Evolutionary conservation across 2,888 invertebrate species (phyloP), one percentile per base, ranked within the genome.

Genomic region (Smittia sp.): DNA sequence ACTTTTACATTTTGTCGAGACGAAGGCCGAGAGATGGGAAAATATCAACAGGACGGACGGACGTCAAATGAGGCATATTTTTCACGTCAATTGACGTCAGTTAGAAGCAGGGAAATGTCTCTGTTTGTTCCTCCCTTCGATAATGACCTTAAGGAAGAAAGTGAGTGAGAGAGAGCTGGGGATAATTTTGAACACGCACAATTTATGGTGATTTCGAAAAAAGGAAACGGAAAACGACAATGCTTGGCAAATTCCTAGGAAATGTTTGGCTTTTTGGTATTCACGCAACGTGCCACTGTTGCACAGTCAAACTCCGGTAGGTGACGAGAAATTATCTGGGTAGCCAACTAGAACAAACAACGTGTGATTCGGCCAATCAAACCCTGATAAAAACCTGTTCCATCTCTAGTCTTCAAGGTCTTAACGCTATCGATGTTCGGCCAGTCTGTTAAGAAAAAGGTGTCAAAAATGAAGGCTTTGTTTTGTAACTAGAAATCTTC

Each of bases 51-150:
- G 65, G 65, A 62, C 9, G 7, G 20, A 63, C 20, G 63, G 32
- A 65, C 24, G 65, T 27, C 32, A 65, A 65, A 65, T 65, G 65
- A 15, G 27, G 15, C 66, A 39, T 24, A 63, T 63, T 63, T 63
- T 63, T 27, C 27, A 63, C 27, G 63, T 63, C 63, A 25, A 58
- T 58, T 58, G 58, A 18, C 18, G 58, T 18, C 58, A 58, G 20
- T 13, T 9, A 39, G 7, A 39, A 39, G 39, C n/a, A 9, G 7
- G 38, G 38, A 38, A n/a, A 52, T n/a, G 9, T 52, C 52, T 52
- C n/a, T 52, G 52, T 52, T 52, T 52, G 15, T 52, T 9, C 52
- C 15, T 9, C 15, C 7, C 52, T 6, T 15, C 52, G 13, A 52
- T 11, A 52, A 52, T 52, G 52, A 52, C 52, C 52, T n/a, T 15